Evolutionary conservation across 1,140 invertebrate genomes (phyloP).

Genomic region (Drosophila triauraria): DNA sequence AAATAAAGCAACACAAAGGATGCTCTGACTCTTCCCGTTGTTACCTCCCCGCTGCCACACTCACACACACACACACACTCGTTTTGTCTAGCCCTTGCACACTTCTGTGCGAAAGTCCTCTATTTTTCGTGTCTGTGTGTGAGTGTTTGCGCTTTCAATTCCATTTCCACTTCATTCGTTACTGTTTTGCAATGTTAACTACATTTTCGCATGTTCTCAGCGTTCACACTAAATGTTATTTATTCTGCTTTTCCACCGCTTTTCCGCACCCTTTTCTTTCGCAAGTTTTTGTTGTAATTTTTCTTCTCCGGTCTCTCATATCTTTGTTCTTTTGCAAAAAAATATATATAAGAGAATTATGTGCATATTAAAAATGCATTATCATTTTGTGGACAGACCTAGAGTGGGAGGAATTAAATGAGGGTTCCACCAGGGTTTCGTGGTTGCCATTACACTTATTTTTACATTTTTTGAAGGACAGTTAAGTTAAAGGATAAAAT

Average conservation of each 20-base stretch:
- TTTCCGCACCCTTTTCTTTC: conserved; percentile 12
- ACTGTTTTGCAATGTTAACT: conserved; percentile 82
- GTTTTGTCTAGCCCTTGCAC: conserved; percentile 68
- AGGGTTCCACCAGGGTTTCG: conserved; percentile 1
- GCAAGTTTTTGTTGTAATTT: conserved; percentile 30
- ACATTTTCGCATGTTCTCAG: conserved; percentile 72
- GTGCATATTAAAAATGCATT: conserved; percentile 77
- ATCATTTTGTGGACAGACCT: conserved; percentile 37
- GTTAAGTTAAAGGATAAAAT: neutral
- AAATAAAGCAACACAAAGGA: conserved; percentile 47
- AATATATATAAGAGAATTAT: conserved; percentile 62
- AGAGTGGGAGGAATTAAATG: conserved; percentile 19
- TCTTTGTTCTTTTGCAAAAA: conserved; percentile 39
- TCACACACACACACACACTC: conserved; percentile 12
- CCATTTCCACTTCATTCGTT: conserved; percentile 78
- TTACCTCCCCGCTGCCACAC: neutral
- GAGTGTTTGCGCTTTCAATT: conserved; percentile 52
- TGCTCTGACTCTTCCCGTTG: conserved; percentile 16
- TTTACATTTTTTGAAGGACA: conserved; percentile 33
- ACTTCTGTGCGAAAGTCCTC: conserved; percentile 57
- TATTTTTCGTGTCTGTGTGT: conserved; percentile 11
- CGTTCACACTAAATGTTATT: conserved; percentile 59
- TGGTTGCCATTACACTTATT: neutral
- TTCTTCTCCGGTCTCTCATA: conserved; percentile 20
- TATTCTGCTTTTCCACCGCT: conserved; percentile 30